Evolutionary conservation across 2,113 vertebrate genomes (phyloP), one percentile per base, ranked within the genome.

Genomic region (Istiophorus platypterus): DNA sequence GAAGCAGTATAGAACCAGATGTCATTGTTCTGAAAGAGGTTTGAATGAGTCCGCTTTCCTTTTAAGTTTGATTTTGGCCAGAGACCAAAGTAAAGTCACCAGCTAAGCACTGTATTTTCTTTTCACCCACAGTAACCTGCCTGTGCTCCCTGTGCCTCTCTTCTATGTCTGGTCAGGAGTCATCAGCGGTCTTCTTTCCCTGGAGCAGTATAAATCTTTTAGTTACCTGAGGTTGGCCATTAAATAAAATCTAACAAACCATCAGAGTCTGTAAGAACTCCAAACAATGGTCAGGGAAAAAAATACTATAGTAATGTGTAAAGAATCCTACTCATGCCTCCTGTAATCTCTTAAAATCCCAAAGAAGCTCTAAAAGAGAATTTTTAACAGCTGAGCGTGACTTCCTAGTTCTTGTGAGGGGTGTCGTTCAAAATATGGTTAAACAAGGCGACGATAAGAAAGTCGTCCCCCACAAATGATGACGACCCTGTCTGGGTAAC

Each of bases 201-300:
- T 52, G 70, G 78, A 85, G 88, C 85, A 83, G 80, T 89, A 89
- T 90, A 89, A 86, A 91, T 91, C 82, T 85, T 81, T 86, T 74
- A 88, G 82, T 84, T 93, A 84, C 61, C 81, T 2, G 72, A 90
- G 84, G 83, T 90, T 82, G 84, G 66, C 74, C 57, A 78, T 87
- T 72, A 90, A 90, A 92, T 91, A 82, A 89, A 91, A 82, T 82
- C 85, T 82, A 89, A 91, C 89, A 88, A 89, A 81, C 75, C 58
- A 59, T 41, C 58, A 82, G 80, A 87, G 56, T 76, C 41, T 70
- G 65, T 61, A 61, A 81, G 61, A 82, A 81, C 66, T 82, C 79
- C 74, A 74, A 68, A 71, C 70, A 76, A 73, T 83, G 65, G 76
- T 58, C 62, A 70, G 37, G 61, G 31, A 34, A 34, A 69, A 63